Evolutionary conservation across 2,888 invertebrate genomes (phyloP), one percentile per base, ranked within the genome.

Genomic region (Silvanus unidentatus): DNA sequence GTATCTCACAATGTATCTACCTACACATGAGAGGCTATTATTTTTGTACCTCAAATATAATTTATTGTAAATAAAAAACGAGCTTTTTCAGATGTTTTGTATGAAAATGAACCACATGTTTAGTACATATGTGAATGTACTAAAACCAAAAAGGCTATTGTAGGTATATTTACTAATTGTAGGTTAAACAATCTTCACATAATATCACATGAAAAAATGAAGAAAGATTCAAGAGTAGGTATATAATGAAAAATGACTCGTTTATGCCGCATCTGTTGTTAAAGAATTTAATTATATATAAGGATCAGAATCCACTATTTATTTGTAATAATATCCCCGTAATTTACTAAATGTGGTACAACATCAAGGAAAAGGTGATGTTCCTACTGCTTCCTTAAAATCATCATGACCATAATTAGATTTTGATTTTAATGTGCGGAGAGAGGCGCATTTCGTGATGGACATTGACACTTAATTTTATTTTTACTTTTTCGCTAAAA

Each of bases 271-370:
- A 63, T 64, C 62, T 64, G 64, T 60, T 61, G 57, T 55, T 53
- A 58, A 59, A 53, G 57, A 55, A 62, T 62, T 62, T 65, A 65
- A 65, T 65, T 63, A 64, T 62, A 64, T 51, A 56, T 52, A 48
- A 47, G 22, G 45, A 52, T 50, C 53, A 51, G 44, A 50, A 51
- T 22, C 22, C 8, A 59, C 55, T 63, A 63, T 62, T 64, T 63
- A 63, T 59, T 57, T 58, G 63, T 64, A 64, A 66, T 65, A 59
- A 65, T 65, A 66, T 61, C 61, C 60, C 61, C 58, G 56, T 64
- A 62, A 62, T 63, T 57, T 60, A 51, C 55, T 60, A 62, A 62
- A 59, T 57, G 12, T 3, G n/a, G 12, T n/a, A 32, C 10, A n/a
- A 53, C 50, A 54, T 54, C 57, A 54, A 48, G 52, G 51, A 51